phyloP scores from a whole-genome alignment of 2,113 vertebrate genomes.

The Laticauda laticaudata region DNA sequence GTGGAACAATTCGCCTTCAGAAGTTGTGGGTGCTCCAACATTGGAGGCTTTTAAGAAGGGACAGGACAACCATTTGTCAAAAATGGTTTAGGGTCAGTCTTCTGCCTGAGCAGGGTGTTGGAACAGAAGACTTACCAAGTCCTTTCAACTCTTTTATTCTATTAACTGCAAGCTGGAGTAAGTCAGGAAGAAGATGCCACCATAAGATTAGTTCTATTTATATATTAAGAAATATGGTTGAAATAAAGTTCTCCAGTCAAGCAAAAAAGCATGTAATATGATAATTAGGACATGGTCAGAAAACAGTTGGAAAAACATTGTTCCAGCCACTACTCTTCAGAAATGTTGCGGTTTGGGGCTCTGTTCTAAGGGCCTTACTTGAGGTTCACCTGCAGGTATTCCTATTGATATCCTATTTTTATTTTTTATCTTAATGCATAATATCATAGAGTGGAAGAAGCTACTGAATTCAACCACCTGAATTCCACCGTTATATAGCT shows the following conservation, averaged over 20 bases:
- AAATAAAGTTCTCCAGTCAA: background rate
- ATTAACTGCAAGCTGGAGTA: background rate
- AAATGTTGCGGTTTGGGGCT: background rate
- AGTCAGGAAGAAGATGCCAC: background rate
- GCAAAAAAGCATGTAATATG: background rate
- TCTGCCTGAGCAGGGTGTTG: background rate
- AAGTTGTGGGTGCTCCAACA: background rate
- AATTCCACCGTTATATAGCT: background rate
- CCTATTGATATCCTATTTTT: background rate
- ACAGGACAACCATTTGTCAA: background rate
- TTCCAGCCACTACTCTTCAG: background rate
- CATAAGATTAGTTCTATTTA: background rate
- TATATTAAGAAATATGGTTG: background rate
- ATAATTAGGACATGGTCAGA: background rate
- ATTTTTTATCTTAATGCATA: background rate
- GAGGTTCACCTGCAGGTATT: background rate
- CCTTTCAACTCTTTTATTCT: background rate
- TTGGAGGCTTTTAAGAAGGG: background rate
- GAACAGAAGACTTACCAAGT: background rate
- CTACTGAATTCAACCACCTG: background rate
- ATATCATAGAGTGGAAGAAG: background rate
- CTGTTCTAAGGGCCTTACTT: background rate
- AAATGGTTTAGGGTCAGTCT: background rate
- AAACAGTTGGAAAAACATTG: background rate
- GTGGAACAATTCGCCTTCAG: background rate